Base-by-base conservation (phyloP, 2,888 invertebrate species). In the Platynereis dumerilii region DNA sequence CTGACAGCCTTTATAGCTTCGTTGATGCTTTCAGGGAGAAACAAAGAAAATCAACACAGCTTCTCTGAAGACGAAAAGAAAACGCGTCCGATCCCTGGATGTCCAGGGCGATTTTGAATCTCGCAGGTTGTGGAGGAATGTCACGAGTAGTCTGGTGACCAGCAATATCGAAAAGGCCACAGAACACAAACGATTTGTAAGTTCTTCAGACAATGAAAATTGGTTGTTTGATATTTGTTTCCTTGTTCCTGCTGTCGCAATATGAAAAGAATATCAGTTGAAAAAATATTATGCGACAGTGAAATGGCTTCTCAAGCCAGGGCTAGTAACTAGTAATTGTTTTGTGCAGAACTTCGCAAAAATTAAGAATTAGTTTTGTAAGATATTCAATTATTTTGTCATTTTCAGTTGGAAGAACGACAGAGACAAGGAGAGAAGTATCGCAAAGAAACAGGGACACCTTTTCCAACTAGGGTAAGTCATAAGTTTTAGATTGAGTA, bases 61-160 rank as follows among this genome's bases (percentile, higher is more conserved):
- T 0, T 54, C 57, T 20, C 55, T 73, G 62, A 59, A 66, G 26
- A 84, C 72, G 77, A 82, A 69, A 64, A 66, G 70, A 28, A 86
- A 87, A 72, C 72, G 83, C 52, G 83, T 86, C 15, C 76, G 86
- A 24, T 85, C 85, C 0, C 15, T 85, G 7, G 72, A 77, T 2
- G 74, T 78, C 42, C 87, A 87, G 74, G 77, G 78, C 22, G 80
- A 80, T n/a, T 79, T 80, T 71, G 87, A 87, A 72, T 87, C 87
- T 0, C 76, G 86, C 1, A 80, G 78, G 60, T 75, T 87, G 24
- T 87, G 87, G 87, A 76, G 81, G 55, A 77, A 84, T 71, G 86
- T 87, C 12, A 85, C 85, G 2, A 81, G 81, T 63, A 83, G 84
- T 24, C 75, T 87, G 24, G 74, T 76, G 60, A 73, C 79, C 1